Percentiles rank a stretch among this genome's conserved stretches.
These are phyloP conservation scores for Microcebus griseorufus DNA, from an alignment of 2,113 vertebrate species.

Conservation along the genomic window DNA sequence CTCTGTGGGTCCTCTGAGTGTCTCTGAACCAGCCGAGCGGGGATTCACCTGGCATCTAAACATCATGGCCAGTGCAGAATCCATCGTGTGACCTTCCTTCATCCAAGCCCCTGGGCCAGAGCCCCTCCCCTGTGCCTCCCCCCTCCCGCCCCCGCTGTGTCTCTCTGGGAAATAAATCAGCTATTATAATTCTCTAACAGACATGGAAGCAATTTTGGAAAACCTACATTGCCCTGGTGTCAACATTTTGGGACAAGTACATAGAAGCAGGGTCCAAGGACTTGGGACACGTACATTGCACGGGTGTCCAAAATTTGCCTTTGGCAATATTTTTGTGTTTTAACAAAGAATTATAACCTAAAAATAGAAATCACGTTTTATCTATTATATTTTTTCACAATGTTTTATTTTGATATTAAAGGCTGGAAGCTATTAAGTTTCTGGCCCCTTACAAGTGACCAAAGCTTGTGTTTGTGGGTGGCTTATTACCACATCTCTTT, in stretches of 20 bases:
- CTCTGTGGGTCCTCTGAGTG: accelerated
- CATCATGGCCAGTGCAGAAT: background rate
- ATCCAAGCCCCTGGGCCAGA: background rate
- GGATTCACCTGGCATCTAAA: background rate
- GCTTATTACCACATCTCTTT: background rate
- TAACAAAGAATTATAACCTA: background rate
- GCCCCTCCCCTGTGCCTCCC: too few species aligned
- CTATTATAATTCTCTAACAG: background rate
- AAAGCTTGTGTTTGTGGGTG: background rate
- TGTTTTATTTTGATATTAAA: background rate
- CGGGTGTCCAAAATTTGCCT: background rate
- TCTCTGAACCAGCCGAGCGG: background rate
- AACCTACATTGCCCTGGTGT: background rate
- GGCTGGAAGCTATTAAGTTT: background rate
- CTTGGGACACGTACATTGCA: background rate
- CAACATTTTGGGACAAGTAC: background rate
- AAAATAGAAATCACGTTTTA: background rate
- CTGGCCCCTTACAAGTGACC: background rate
- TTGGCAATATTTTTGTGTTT: background rate
- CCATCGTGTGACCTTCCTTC: accelerated
- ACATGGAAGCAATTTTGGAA: background rate
- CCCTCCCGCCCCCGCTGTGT: background rate
- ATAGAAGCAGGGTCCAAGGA: background rate
- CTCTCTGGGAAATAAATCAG: background rate
- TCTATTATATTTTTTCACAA: background rate